Percentiles rank a stretch among this genome's conserved stretches.
These are phyloP conservation scores for Pipra filicauda DNA, from an alignment of 2,113 vertebrate species.

Conservation along the genomic window DNA sequence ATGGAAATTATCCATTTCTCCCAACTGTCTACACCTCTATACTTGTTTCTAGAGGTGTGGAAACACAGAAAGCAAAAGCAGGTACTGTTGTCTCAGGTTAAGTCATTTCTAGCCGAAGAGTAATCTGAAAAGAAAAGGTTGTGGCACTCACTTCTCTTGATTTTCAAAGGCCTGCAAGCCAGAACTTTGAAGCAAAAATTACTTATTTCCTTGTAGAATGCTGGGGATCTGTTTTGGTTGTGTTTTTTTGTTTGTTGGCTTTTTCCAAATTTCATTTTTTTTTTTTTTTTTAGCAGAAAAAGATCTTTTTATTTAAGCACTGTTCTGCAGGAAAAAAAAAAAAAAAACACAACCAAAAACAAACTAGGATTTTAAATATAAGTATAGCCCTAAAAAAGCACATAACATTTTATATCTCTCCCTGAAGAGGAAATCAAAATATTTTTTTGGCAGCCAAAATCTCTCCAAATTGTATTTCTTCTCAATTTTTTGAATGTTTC, in stretches of 20 bases:
- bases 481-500: neutral
- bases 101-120: neutral
- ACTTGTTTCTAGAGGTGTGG: neutral
- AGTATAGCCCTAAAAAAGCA: neutral
- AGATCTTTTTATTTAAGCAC: neutral
- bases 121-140: neutral
- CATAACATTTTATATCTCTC: neutral
- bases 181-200: neutral
- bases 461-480: neutral
- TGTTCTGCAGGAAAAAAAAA: neutral
- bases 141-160: neutral
- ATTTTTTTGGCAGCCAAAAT: neutral
- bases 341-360: neutral
- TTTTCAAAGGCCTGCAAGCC: neutral
- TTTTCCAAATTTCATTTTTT: neutral
- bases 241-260: fast-evolving
- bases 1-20: neutral
- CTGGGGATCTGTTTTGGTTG: neutral
- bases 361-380: neutral
- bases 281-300: neutral
- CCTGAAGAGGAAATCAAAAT: neutral
- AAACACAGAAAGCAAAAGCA: neutral
- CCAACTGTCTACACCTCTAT: neutral
- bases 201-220: neutral
- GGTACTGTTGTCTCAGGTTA: neutral